Evolutionary conservation across 2,113 vertebrate species (phyloP).

Genomic region (Neolamprologus hecqui): DNA sequence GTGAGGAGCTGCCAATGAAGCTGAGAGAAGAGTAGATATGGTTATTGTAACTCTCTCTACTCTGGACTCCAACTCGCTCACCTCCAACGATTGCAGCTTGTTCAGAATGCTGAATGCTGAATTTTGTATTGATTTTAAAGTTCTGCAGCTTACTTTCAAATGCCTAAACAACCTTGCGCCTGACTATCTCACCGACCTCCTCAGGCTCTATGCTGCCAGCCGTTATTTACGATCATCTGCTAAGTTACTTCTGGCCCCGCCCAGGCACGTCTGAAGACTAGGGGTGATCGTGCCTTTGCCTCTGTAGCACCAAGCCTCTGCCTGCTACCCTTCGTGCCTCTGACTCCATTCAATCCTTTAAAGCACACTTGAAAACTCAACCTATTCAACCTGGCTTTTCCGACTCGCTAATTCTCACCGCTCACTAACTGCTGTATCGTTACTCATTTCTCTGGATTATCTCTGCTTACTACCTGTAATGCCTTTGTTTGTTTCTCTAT

Average conservation of each 20-base stretch:
- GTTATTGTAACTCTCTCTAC: background rate
- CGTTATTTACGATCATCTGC: background rate
- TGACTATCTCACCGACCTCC: background rate
- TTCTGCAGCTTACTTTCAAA: background rate
- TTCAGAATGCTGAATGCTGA: background rate
- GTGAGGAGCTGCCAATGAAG: background rate
- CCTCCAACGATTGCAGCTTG: accelerated
- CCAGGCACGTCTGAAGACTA: background rate
- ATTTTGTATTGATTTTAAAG: background rate
- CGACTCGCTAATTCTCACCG: accelerated
- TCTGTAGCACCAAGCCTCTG: background rate
- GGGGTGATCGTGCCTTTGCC: background rate
- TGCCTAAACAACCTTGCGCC: background rate
- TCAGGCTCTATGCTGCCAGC: background rate
- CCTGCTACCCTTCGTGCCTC: background rate
- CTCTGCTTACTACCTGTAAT: background rate
- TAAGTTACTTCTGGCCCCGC: background rate
- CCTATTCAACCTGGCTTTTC: background rate
- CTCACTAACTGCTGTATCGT: background rate
- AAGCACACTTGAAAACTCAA: background rate
- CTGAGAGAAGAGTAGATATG: background rate
- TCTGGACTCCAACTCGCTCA: background rate
- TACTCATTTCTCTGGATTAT: background rate
- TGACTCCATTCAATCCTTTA: accelerated
- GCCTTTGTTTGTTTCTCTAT: background rate